phyloP scores from a whole-genome alignment of 2,888 invertebrate species.

The Nomada fucata region DNA sequence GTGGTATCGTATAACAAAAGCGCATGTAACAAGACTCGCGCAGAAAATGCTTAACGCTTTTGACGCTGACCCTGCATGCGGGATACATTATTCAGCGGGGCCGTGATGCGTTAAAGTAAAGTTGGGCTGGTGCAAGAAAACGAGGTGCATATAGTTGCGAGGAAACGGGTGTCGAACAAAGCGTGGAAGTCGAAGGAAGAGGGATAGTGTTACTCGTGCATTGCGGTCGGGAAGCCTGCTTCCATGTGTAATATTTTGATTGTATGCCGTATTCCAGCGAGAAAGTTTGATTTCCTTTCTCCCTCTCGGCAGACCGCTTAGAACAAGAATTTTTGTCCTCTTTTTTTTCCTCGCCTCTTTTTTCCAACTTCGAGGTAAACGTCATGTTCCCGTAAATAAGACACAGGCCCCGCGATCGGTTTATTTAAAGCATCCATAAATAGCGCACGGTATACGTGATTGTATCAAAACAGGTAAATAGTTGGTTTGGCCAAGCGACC shows the following conservation, averaged over 20 bases:
- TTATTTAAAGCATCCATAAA: slow-evolving; percentile 6
- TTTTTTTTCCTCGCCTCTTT: neutral
- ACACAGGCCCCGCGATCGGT: neutral
- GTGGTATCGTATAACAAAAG: slow-evolving; percentile 59
- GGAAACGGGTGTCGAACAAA: slow-evolving; percentile 3
- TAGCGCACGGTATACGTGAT: too few species aligned
- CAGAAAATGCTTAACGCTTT: slow-evolving; percentile 44
- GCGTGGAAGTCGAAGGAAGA: slow-evolving; percentile 37
- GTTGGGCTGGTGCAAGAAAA: slow-evolving; percentile 11
- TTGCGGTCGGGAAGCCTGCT: slow-evolving; percentile 26
- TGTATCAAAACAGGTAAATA: too few species aligned
- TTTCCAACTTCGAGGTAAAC: neutral
- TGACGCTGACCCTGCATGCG: slow-evolving; percentile 1
- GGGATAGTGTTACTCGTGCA: slow-evolving; percentile 51
- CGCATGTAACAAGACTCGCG: slow-evolving; percentile 52
- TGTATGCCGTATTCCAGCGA: slow-evolving; percentile 43
- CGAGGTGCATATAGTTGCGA: slow-evolving; percentile 1
- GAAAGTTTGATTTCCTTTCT: slow-evolving; percentile 64
- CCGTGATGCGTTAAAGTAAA: slow-evolving; percentile 30
- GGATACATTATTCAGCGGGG: slow-evolving; percentile 13
- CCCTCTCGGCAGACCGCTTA: slow-evolving; percentile 33
- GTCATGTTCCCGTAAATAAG: neutral
- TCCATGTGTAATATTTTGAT: slow-evolving; percentile 64
- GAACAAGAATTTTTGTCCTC: slow-evolving; percentile 9
- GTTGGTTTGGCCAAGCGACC: too few species aligned